These are phyloP conservation scores for Dicaeum eximium DNA, from an alignment of 2,113 vertebrate genomes.

Conservation along the genomic window DNA sequence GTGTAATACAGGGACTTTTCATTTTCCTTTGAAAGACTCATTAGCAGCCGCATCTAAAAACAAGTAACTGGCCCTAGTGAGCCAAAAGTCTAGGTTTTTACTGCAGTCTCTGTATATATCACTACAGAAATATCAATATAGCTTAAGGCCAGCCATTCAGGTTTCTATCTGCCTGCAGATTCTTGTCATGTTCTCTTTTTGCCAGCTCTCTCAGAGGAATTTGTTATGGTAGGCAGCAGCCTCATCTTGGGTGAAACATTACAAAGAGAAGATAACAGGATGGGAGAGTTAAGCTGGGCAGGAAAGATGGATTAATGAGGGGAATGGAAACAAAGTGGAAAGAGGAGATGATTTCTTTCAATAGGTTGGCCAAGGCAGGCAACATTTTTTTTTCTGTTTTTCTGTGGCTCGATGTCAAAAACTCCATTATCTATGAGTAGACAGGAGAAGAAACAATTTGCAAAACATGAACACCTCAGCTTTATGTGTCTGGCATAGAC, in stretches of 20 bases:
- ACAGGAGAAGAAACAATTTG: slow-evolving; percentile 20
- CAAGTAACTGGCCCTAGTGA: background rate
- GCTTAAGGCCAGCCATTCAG: background rate
- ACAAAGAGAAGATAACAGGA: background rate
- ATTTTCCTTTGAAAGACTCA: slow-evolving; percentile 3
- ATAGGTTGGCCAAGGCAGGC: slow-evolving; percentile 10
- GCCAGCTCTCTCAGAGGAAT: slow-evolving; percentile 6
- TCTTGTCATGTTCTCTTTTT: slow-evolving; percentile 16
- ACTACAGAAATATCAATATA: slow-evolving; percentile 39
- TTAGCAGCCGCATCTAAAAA: slow-evolving; percentile 28
- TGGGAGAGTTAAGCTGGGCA: background rate
- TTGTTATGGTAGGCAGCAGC: background rate
- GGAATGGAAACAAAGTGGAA: slow-evolving; percentile 12
- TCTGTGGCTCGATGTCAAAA: slow-evolving; percentile 37
- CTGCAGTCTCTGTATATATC: background rate
- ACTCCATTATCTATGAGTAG: background rate
- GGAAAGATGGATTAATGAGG: slow-evolving; percentile 25
- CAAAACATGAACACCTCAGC: background rate
- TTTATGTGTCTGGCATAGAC: slow-evolving; percentile 9
- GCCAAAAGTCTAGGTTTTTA: background rate
- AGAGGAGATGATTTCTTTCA: slow-evolving; percentile 13
- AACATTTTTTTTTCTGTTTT: background rate
- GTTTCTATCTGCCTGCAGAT: slow-evolving; percentile 18
- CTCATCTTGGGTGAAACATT: background rate
- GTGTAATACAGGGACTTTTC: background rate